A percentile compares a stretch with the other conserved stretches of the same genome.
phyloP scores from a whole-genome alignment of 2,113 vertebrate genomes.

The Oreochromis tanganicae region DNA sequence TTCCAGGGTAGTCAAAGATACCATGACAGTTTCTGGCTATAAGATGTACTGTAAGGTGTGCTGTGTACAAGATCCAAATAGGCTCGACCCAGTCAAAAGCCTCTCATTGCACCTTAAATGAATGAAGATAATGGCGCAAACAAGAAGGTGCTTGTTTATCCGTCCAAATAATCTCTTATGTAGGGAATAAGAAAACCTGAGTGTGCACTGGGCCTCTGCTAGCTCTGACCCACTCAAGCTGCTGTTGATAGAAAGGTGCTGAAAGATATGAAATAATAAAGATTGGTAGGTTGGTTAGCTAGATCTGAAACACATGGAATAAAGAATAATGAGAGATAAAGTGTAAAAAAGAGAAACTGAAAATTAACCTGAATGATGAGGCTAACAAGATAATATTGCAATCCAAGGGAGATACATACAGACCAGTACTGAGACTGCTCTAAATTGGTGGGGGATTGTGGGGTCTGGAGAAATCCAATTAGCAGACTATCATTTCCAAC shows the following conservation, averaged over 20 bases:
- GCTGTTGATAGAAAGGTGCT: background rate
- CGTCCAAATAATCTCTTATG: background rate
- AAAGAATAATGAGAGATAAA: background rate
- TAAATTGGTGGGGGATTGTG: background rate
- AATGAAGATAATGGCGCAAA: background rate
- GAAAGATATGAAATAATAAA: background rate
- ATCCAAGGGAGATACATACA: background rate
- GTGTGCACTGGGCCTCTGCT: fast-evolving
- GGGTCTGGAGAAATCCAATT: conserved; percentile 41
- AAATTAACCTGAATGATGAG: background rate
- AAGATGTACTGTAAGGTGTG: background rate
- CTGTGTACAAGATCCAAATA: background rate
- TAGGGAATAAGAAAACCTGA: background rate
- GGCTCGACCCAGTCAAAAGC: background rate
- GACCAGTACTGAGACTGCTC: background rate
- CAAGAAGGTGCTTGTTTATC: background rate
- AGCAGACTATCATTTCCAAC: conserved; percentile 26
- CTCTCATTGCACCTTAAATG: background rate
- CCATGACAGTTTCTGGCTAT: background rate
- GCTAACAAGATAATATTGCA: conserved; percentile 5
- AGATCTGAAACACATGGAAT: background rate
- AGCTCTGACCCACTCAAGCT: background rate
- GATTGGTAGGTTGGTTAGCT: background rate
- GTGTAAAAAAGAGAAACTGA: background rate
- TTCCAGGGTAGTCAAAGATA: background rate